Evolutionary conservation across 1,140 invertebrate genomes (phyloP), one percentile per base, ranked within the genome.

Genomic region (Dryas iulia): DNA sequence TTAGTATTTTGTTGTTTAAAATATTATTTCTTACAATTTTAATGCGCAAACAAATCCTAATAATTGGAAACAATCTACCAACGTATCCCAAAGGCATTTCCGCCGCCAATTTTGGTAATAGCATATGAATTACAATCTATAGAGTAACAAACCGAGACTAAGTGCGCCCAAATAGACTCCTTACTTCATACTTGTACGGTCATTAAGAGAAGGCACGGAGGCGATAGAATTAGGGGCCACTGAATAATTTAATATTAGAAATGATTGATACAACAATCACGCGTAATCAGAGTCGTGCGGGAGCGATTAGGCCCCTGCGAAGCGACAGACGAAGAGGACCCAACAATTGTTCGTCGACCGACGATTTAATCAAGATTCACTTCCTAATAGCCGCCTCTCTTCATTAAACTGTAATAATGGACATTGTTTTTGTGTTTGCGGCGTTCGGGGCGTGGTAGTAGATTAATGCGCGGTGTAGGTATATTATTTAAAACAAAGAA

Each of bases 191-290:
- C 52, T 77, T 68, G 70, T 69, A 73, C 62, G 71, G 70, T 82
- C 82, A 84, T 87, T 87, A 85, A 59, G 63, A 72, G 56, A 60
- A 72, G 73, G 82, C 76, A 72, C 61, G 72, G 73, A 81, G 78
- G 80, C 81, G 83, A 88, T 87, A 88, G 76, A 88, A 90, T 88
- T 86, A 89, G 82, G 78, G 74, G 76, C 86, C 84, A 86, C 88
- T 87, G 87, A 85, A 89, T 91, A 87, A 91, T 91, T 88, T 89
- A 86, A 88, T 90, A 88, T 81, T 80, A 84, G 84, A 88, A 89
- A 89, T 89, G 89, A 91, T 91, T 91, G 89, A 91, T 91, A 89
- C 86, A 86, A 89, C 84, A 84, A 91, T 89, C 89, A 84, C 80
- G 81, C 59, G 81, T 90, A 90, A 89, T 88, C 81, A 87, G 78